A percentile compares a stretch with the other conserved stretches of the same genome.
Evolutionary conservation across 2,797 vertebrate genomes (phyloP).

Genomic region (Anas acuta): DNA sequence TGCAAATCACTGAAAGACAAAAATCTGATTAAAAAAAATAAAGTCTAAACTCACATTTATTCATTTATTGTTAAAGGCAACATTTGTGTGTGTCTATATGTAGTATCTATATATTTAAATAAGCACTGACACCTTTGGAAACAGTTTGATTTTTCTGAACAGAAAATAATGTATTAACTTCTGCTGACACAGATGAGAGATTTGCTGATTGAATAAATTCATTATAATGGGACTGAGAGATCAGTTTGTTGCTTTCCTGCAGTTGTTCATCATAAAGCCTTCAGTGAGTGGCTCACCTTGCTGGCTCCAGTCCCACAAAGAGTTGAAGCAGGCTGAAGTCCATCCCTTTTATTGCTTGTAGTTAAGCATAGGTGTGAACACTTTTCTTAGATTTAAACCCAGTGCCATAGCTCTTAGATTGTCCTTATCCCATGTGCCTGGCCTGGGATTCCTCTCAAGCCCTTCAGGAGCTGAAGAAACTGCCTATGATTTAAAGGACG

Average conservation of each 20-base stretch:
- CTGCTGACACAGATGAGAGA: neutral
- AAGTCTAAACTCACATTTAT: accelerated
- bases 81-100: neutral
- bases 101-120: neutral
- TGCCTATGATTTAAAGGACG: neutral
- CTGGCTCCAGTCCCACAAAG: neutral
- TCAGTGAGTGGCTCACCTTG: neutral
- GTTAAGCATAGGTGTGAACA: neutral
- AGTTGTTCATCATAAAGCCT: neutral
- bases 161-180: neutral
- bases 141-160: neutral
- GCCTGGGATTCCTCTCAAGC: neutral
- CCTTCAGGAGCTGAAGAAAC: neutral
- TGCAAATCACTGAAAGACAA: neutral
- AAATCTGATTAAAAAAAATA: accelerated
- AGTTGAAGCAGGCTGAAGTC: neutral
- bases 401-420: neutral
- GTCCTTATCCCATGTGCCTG: neutral
- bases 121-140: neutral
- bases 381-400: neutral
- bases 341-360: neutral
- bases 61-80: neutral
- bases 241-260: neutral
- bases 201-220: neutral
- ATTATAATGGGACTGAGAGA: neutral